Percentiles rank a stretch among this genome's conserved stretches.
Evolutionary conservation across 2,888 invertebrate genomes (phyloP).

Genomic region (Eupithecia abbreviata): DNA sequence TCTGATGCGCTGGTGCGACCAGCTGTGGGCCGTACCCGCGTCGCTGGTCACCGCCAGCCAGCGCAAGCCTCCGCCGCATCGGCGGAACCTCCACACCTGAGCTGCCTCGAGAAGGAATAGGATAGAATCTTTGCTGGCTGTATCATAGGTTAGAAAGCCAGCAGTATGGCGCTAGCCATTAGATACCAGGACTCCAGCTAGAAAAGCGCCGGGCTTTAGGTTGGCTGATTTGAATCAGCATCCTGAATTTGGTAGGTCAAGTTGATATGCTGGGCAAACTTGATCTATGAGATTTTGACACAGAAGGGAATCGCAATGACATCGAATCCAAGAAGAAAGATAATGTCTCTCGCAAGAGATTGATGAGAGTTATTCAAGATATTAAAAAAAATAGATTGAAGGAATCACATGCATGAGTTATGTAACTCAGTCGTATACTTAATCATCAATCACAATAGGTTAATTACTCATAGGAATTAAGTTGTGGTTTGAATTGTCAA

Average conservation of each 20-base stretch:
- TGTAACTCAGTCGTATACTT: constrained; percentile 34
- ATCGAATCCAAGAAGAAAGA: constrained; percentile 6
- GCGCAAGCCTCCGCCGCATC: constrained; percentile 67
- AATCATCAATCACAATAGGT: constrained; percentile 26
- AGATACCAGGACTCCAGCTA: background rate
- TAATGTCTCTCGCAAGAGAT: background rate
- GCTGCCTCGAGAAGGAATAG: constrained; percentile 9
- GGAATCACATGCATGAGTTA: constrained; percentile 8
- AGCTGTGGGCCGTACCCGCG: constrained; percentile 91
- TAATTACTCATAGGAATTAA: constrained; percentile 8
- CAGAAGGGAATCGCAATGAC: background rate
- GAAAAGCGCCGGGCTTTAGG: background rate
- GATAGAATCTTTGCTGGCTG: constrained; percentile 20
- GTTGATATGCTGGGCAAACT: constrained; percentile 27
- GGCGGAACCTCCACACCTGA: constrained; percentile 70
- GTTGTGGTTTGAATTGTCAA: constrained; percentile 4
- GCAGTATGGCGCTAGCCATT: background rate
- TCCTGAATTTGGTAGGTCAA: constrained; percentile 33
- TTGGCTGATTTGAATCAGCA: constrained; percentile 6
- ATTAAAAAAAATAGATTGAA: background rate
- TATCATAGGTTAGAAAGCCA: background rate
- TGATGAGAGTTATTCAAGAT: constrained; percentile 2
- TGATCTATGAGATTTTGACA: background rate
- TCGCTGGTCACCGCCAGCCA: constrained; percentile 86
- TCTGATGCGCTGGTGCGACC: constrained; percentile 90